Percentiles rank a stretch among this genome's conserved stretches.
phyloP scores from a whole-genome alignment of 2,888 invertebrate genomes.

The Metellina segmentata region DNA sequence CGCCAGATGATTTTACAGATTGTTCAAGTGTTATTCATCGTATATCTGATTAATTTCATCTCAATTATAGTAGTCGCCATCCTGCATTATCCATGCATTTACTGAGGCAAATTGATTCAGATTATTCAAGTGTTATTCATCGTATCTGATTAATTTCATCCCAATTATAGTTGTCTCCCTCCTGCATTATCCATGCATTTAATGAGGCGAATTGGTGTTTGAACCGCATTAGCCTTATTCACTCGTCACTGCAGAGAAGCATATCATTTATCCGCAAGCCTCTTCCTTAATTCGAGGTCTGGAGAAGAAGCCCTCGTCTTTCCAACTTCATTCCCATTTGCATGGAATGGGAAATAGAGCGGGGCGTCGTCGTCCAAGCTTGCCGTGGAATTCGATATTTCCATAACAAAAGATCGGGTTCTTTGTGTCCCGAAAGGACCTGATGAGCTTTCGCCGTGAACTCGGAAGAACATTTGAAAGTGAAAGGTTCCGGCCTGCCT shows the following conservation, averaged over 20 bases:
- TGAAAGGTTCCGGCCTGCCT: neutral
- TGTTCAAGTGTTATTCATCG: neutral
- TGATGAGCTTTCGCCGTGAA: slow-evolving; percentile 27
- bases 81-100: too few relatives aligned
- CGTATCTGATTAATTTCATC: neutral
- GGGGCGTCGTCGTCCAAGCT: slow-evolving; percentile 54
- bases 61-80: neutral
- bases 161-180: neutral
- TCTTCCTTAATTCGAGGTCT: too few relatives aligned
- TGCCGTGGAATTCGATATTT: slow-evolving; percentile 54
- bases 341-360: neutral
- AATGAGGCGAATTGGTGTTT: too few relatives aligned
- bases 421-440: slow-evolving; percentile 28
- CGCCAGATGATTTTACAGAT: too few relatives aligned
- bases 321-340: too few relatives aligned
- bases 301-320: too few relatives aligned
- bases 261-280: neutral
- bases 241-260: too few relatives aligned
- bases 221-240: too few relatives aligned
- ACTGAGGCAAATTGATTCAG: neutral
- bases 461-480: slow-evolving; percentile 27
- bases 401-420: slow-evolving; percentile 63
- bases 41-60: neutral
- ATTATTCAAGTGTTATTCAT: neutral
- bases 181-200: too few relatives aligned